Conservation (phyloP, 1,140 invertebrate genomes). For the Nautilus pompilius region DNA sequence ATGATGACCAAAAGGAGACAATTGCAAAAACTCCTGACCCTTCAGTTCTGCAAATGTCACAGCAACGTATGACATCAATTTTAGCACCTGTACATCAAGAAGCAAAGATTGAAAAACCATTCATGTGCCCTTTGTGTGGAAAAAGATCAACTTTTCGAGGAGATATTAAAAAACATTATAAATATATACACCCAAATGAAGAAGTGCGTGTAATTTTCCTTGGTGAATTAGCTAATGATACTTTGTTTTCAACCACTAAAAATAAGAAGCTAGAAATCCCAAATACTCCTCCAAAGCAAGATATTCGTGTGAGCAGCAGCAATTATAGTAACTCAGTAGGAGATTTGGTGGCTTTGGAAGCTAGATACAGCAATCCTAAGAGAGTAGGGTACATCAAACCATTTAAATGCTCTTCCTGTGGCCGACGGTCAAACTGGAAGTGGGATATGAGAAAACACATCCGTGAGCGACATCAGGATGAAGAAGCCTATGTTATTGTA, state of each 20-base stretch:
- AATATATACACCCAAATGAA: conserved; percentile 41
- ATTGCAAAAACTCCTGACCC: too few species aligned
- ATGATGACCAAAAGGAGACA: too few species aligned
- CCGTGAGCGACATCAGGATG: conserved; percentile 29
- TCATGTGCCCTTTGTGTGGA: conserved; percentile 42
- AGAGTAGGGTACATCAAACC: conserved; percentile 59
- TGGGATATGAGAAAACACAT: conserved; percentile 79
- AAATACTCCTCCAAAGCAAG: too few species aligned
- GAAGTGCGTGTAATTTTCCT: conserved; percentile 40
- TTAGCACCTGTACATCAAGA: too few species aligned
- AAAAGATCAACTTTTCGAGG: conserved; percentile 34
- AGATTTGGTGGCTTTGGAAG: conserved; percentile 2
- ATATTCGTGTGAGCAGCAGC: too few species aligned
- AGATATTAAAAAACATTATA: conserved; percentile 46
- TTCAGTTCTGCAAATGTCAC: too few species aligned
- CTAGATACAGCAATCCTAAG: conserved; percentile 26
- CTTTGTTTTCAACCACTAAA: too few species aligned
- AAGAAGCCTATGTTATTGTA: conserved; percentile 64
- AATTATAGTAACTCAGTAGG: too few species aligned
- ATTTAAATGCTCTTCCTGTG: conserved; percentile 91
- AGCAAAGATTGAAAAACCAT: conserved; percentile 28
- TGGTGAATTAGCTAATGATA: conserved; percentile 4
- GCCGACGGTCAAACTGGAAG: conserved; percentile 90
- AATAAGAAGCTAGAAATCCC: too few species aligned
- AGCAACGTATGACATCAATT: too few species aligned